These are phyloP conservation scores for Coptodon rendalli DNA, from an alignment of 2,113 vertebrate genomes.

Conservation along the genomic window DNA sequence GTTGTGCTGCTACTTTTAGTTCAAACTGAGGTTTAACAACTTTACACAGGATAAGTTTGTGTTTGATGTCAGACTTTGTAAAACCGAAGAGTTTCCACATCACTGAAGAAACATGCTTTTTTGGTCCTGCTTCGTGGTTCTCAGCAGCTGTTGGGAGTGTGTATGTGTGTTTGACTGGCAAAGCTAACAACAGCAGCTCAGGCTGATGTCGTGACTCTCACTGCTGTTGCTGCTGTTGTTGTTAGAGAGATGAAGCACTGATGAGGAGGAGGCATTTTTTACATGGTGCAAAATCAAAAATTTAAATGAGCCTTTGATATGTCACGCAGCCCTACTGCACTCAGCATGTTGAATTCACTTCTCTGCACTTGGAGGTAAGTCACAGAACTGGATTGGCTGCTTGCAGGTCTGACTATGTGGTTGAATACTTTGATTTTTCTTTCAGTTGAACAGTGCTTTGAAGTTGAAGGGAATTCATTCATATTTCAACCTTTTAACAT, in stretches of 20 bases:
- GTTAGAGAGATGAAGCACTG: background rate
- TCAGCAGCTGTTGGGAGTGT: background rate
- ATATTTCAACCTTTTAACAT: background rate
- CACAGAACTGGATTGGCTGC: background rate
- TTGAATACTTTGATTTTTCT: background rate
- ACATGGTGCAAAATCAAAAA: background rate
- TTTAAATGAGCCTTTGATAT: background rate
- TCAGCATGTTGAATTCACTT: background rate
- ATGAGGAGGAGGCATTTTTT: background rate
- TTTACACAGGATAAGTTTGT: background rate
- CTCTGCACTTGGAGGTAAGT: background rate
- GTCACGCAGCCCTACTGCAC: background rate
- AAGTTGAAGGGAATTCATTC: background rate
- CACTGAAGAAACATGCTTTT: background rate
- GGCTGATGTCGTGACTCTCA: background rate
- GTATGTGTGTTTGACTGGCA: background rate
- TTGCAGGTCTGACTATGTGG: background rate
- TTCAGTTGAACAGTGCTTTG: background rate
- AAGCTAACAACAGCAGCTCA: background rate
- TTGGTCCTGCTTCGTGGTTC: background rate
- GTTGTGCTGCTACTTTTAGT: background rate
- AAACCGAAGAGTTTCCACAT: background rate
- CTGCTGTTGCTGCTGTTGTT: background rate
- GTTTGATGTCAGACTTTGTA: background rate
- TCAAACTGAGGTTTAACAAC: background rate